Conservation (phyloP, 2,888 invertebrate species). For the Drosophila subquinaria region DNA sequence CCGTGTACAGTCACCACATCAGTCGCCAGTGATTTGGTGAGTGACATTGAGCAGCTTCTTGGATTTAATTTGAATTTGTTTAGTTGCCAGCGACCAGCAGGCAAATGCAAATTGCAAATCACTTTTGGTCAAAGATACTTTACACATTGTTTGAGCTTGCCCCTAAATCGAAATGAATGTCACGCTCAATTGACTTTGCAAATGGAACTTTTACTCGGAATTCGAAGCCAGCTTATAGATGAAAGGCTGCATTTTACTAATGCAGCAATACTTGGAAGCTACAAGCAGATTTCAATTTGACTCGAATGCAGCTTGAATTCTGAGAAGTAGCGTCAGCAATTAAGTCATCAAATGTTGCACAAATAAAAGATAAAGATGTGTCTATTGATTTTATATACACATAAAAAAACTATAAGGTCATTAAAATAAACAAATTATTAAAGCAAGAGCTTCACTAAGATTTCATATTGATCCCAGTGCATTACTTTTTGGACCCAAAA, state of each 20-base stretch:
- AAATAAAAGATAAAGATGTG: not conserved
- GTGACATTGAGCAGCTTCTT: constrained; percentile 42
- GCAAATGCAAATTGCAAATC: constrained; percentile 27
- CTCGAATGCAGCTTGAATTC: not conserved
- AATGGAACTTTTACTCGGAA: constrained; percentile 23
- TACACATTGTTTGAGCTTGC: constrained; percentile 8
- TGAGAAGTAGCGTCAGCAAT: not conserved
- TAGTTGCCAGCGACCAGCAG: constrained; percentile 14
- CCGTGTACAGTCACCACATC: constrained; percentile 53
- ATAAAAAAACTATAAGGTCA: not conserved
- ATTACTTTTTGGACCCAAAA: not conserved
- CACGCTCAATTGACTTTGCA: constrained; percentile 44
- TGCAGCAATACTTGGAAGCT: constrained; percentile 25
- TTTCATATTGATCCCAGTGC: not conserved
- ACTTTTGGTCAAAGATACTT: constrained; percentile 16
- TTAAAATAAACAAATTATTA: not conserved
- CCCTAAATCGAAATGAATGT: constrained; percentile 54
- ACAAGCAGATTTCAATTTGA: constrained; percentile 2
- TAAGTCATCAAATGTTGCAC: not conserved
- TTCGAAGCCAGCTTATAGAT: constrained; percentile 12
- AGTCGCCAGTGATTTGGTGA: constrained; percentile 13
- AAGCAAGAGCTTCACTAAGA: not conserved
- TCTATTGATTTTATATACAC: not conserved
- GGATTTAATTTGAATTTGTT: constrained; percentile 51
- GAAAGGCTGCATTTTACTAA: not conserved